A percentile compares a stretch with the other conserved stretches of the same genome.
These are phyloP conservation scores for Sinocyclocheilus grahami DNA, from an alignment of 2,113 vertebrate genomes.

Conservation along the genomic window DNA sequence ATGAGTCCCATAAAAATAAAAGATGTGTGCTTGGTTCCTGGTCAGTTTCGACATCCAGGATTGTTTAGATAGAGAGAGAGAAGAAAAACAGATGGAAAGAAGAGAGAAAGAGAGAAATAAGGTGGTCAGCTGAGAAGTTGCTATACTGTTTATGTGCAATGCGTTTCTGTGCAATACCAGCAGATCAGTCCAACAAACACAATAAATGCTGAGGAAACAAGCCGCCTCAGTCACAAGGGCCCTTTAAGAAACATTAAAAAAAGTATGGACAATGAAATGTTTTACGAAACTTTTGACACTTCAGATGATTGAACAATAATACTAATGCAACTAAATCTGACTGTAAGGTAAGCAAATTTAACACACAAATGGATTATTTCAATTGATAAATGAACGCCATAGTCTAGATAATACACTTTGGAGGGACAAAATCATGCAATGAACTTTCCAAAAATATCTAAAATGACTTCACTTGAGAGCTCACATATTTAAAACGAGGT, in stretches of 20 bases:
- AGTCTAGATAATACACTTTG: conserved; percentile 16
- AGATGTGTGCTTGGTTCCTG: conserved; percentile 68
- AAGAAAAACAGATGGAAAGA: conserved; percentile 15
- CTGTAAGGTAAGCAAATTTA: background rate
- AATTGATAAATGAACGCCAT: background rate
- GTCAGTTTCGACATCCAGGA: conserved; percentile 59
- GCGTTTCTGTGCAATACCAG: conserved; percentile 58
- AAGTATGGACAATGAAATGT: background rate
- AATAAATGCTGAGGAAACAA: conserved; percentile 40
- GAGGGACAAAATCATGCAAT: conserved; percentile 46
- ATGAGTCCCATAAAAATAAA: conserved; percentile 49
- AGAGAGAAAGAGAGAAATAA: conserved; percentile 1
- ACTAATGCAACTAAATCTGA: background rate
- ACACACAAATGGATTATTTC: conserved; percentile 29
- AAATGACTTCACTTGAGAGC: conserved; percentile 28
- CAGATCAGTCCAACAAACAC: conserved; percentile 27
- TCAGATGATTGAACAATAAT: conserved; percentile 10
- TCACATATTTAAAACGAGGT: conserved; percentile 14
- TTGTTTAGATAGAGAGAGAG: background rate
- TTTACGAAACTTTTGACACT: conserved; percentile 9
- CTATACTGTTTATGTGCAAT: conserved; percentile 51
- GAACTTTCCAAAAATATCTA: background rate
- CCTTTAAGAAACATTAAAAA: conserved; percentile 28
- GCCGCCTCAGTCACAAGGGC: conserved; percentile 42
- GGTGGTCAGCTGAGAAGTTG: conserved; percentile 45